Conservation (phyloP, 1,140 invertebrate species). For the Heliconius hermathena region DNA sequence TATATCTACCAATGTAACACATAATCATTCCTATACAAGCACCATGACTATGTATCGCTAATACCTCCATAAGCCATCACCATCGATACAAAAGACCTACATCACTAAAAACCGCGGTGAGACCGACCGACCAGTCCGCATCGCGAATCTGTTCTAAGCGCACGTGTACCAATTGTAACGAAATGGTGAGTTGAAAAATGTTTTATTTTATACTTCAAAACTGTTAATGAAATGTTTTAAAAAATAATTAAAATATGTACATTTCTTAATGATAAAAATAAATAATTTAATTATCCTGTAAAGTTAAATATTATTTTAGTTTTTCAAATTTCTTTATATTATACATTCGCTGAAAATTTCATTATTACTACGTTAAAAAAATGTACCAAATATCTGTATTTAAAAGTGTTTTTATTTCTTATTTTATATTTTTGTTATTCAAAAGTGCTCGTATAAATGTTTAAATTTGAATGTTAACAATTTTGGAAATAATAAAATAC, state of each 20-base stretch:
- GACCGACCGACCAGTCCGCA: constrained; percentile 40
- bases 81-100: constrained; percentile 16
- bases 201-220: background rate
- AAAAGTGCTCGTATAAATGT: no score
- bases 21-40: background rate
- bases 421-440: no score
- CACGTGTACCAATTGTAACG: constrained; percentile 42
- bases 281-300: no score
- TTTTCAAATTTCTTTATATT: no score
- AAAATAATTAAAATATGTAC: background rate
- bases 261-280: background rate
- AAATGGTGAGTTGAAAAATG: constrained; percentile 42
- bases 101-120: constrained; percentile 40
- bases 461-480: no score
- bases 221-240: background rate
- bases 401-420: no score
- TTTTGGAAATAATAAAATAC: no score
- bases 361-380: no score
- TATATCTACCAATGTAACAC: no score
- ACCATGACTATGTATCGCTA: background rate
- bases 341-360: no score
- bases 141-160: constrained; percentile 33
- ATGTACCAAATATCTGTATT: no score
- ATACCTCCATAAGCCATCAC: background rate
- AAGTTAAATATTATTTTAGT: no score